These are phyloP conservation scores for Plumapathes pennacea DNA, from an alignment of 92 coral and sea anemone species.

Conservation along the genomic window DNA sequence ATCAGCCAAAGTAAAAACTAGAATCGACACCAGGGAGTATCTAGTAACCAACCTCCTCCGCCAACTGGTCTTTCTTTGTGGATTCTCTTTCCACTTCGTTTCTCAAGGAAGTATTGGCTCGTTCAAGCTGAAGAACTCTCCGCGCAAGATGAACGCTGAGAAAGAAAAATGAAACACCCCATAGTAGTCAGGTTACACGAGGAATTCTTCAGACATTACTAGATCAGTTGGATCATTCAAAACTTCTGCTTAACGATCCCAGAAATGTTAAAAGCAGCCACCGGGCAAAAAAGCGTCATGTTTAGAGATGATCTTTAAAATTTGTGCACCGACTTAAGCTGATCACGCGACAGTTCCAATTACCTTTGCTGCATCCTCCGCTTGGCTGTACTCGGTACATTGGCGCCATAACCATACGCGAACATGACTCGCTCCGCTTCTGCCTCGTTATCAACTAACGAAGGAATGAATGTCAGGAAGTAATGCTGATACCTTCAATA, in stretches of 20 bases:
- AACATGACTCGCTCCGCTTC: slow-evolving; percentile 92
- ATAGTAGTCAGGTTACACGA: neutral
- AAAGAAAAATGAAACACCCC: neutral
- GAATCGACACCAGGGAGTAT: no score
- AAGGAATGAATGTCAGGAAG: neutral
- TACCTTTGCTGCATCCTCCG: slow-evolving; percentile 99
- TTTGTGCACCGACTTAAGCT: no score
- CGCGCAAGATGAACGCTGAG: slow-evolving; percentile 91
- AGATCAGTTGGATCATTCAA: no score
- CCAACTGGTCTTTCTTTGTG: slow-evolving; percentile 75
- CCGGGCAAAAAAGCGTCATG: no score
- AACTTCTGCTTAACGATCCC: no score
- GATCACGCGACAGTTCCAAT: neutral
- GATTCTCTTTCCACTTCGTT: slow-evolving; percentile 82
- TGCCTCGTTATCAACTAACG: slow-evolving; percentile 80
- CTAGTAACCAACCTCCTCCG: slow-evolving; percentile 94
- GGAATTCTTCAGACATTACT: neutral
- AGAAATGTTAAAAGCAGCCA: no score
- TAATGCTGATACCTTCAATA: neutral
- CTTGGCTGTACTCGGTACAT: slow-evolving; percentile 98
- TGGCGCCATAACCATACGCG: slow-evolving; percentile 97
- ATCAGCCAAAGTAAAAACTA: no score
- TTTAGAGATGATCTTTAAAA: no score
- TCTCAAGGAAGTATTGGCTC: slow-evolving; percentile 89
- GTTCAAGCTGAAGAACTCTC: slow-evolving; percentile 93